A percentile compares a stretch with the other conserved stretches of the same genome.
phyloP scores from a whole-genome alignment of 2,113 vertebrate species.

The Salvelinus namaycush region DNA sequence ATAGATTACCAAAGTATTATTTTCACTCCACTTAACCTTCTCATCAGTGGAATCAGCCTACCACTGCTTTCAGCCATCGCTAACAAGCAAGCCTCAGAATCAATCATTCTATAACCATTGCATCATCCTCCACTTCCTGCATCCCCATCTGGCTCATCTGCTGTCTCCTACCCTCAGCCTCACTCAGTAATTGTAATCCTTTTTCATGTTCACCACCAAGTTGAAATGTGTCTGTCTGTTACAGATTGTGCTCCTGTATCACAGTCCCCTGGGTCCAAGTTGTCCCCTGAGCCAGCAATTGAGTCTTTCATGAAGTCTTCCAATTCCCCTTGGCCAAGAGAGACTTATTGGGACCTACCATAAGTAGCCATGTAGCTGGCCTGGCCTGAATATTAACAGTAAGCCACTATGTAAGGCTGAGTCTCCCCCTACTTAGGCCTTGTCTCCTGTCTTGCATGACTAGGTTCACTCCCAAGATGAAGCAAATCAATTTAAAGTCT shows the following conservation, averaged over 20 bases:
- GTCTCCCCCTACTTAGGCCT: neutral
- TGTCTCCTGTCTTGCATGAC: neutral
- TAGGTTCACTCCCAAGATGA: neutral
- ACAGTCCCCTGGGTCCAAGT: constrained; percentile 36
- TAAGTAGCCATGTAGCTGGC: constrained; percentile 21
- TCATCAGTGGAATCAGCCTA: constrained; percentile 50
- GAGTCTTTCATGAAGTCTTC: constrained; percentile 43
- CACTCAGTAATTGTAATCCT: constrained; percentile 13
- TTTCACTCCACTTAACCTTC: constrained; percentile 67
- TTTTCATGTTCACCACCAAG: constrained; percentile 21
- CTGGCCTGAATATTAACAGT: constrained; percentile 27
- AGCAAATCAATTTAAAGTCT: neutral
- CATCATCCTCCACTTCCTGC: constrained; percentile 23
- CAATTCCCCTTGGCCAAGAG: constrained; percentile 26
- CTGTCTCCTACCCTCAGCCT: constrained; percentile 31
- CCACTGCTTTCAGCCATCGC: constrained; percentile 26
- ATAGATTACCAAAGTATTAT: constrained; percentile 67
- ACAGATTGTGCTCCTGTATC: constrained; percentile 46
- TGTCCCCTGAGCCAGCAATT: constrained; percentile 38
- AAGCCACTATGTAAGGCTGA: neutral
- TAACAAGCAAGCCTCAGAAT: constrained; percentile 9
- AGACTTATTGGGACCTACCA: constrained; percentile 14
- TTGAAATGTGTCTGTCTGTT: constrained; percentile 43
- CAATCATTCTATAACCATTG: constrained; percentile 27
- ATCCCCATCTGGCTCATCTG: constrained; percentile 45